These are phyloP conservation scores for Notolepis coatsorum DNA, from an alignment of 2,797 vertebrate genomes.

Conservation along the genomic window DNA sequence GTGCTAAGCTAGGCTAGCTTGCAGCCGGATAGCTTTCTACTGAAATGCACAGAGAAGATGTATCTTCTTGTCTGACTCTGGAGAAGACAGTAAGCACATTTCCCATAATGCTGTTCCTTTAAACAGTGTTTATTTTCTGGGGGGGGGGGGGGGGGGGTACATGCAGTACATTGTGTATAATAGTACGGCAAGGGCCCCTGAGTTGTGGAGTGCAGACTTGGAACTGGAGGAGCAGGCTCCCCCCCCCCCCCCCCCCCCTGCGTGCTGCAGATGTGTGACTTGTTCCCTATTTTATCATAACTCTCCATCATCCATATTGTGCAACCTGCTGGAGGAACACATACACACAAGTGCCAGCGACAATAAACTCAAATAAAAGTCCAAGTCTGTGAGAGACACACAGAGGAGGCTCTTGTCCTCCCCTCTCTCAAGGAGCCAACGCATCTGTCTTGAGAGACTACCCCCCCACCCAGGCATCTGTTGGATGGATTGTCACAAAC, in stretches of 20 bases:
- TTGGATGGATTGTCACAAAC: slow-evolving; percentile 34
- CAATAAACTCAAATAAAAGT: slow-evolving; percentile 51
- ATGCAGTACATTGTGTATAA: not conserved
- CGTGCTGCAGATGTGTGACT: slow-evolving; percentile 36
- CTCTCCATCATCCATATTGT: slow-evolving; percentile 38
- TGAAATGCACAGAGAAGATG: no score
- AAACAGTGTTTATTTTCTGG: no score
- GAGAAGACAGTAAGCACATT: no score
- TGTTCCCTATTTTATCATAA: slow-evolving; percentile 19
- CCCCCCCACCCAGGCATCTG: no score
- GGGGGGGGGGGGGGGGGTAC: no score
- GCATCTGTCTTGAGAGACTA: slow-evolving; percentile 70
- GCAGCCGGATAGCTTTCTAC: no score
- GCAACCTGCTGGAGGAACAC: slow-evolving; percentile 41
- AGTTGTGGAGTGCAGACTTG: slow-evolving; percentile 13
- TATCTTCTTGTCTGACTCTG: no score
- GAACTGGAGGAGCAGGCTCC: slow-evolving; percentile 14
- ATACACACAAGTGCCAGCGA: slow-evolving; percentile 31
- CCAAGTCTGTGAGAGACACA: slow-evolving; percentile 47
- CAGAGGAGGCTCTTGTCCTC: slow-evolving; percentile 65
- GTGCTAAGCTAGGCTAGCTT: no score
- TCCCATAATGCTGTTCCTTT: no score
- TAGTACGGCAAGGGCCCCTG: slow-evolving; percentile 21
- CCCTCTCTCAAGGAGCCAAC: slow-evolving; percentile 8
- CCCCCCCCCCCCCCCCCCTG: slow-evolving; percentile 2